A percentile compares a stretch with the other conserved stretches of the same genome.
Evolutionary conservation across 2,888 invertebrate genomes (phyloP).

Genomic region (Acronicta psi): DNA sequence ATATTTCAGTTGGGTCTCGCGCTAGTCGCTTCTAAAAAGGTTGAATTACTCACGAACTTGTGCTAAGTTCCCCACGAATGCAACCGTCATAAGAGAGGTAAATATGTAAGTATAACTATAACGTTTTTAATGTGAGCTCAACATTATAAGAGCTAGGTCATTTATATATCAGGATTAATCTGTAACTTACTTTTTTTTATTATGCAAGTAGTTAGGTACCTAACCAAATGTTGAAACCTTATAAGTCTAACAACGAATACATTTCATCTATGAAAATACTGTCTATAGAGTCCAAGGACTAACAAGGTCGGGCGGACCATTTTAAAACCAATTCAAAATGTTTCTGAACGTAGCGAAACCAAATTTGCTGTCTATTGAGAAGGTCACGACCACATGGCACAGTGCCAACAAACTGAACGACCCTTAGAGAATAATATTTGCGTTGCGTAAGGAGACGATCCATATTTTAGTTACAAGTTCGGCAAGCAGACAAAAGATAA

Average conservation of each 20-base stretch:
- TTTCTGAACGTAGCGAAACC: constrained; percentile 25
- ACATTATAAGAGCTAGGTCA: background rate
- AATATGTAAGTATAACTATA: too few species aligned
- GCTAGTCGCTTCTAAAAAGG: constrained; percentile 4
- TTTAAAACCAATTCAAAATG: constrained; percentile 17
- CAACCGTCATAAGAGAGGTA: background rate
- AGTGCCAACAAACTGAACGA: constrained; percentile 32
- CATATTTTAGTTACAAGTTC: constrained; percentile 32
- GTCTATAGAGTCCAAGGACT: background rate
- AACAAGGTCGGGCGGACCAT: too few species aligned
- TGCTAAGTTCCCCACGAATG: constrained; percentile 21
- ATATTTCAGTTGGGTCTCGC: constrained; percentile 1
- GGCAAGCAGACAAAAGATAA: constrained; percentile 12
- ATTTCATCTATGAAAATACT: too few species aligned
- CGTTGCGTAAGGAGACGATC: constrained; percentile 28
- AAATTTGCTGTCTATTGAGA: constrained; percentile 20
- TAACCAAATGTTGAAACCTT: too few species aligned
- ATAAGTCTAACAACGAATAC: too few species aligned
- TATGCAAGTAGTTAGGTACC: too few species aligned
- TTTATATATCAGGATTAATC: too few species aligned
- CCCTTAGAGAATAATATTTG: constrained; percentile 10
- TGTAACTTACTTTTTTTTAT: too few species aligned
- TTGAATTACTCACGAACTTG: constrained; percentile 28
- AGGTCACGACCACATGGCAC: constrained; percentile 49
- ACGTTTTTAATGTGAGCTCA: background rate